Evolutionary conservation across 2,113 vertebrate species (phyloP), one percentile per base, ranked within the genome.

Genomic region (Ceratotherium simum): DNA sequence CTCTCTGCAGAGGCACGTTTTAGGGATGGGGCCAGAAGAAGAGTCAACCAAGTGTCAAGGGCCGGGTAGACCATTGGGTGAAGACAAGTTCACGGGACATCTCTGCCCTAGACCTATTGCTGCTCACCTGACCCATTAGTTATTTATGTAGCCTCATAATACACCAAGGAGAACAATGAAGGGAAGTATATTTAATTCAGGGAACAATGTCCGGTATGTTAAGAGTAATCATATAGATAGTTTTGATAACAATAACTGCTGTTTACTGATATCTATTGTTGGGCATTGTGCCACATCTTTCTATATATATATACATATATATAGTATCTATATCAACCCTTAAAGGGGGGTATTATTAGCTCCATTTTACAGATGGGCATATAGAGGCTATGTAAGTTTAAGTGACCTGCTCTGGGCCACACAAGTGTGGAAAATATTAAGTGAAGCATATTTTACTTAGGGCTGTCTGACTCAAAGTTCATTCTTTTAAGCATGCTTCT

Each of bases 1-100:
- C 1, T 62, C 56, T 46, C 67, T 20, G 2, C 36, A 80, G 70
- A 80, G 13, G 31, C n/a, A 31, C 0, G 5, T 56, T 0, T 10
- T 67, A 25, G 14, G 3, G 3, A 21, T 16, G 11, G 36, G 17
- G 31, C 33, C n/a, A 29, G 18, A 33, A 72, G 31, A 27, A 14
- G 5, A 36, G 2, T 13, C 16, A 33, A 16, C 39, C 20, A 16
- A 46, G 33, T 25, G 9, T 82, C 39, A 62, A 8, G 13, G 69
- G 8, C 46, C 16, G 25, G 51, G 4, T 46, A 6, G 14, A 54
- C 9, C 27, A 16, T 0, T 18, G 14, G 4, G 16, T 54, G 48
- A 36, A 72, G 76, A 48, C 2, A 10, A 36, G 1, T 5, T 67
- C 80, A 62, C 0, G 3, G n/a, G 42, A 1, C 9, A 21, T 56